Conservation (phyloP, 2,797 vertebrate genomes). For the Orientallactaga sibirica region DNA sequence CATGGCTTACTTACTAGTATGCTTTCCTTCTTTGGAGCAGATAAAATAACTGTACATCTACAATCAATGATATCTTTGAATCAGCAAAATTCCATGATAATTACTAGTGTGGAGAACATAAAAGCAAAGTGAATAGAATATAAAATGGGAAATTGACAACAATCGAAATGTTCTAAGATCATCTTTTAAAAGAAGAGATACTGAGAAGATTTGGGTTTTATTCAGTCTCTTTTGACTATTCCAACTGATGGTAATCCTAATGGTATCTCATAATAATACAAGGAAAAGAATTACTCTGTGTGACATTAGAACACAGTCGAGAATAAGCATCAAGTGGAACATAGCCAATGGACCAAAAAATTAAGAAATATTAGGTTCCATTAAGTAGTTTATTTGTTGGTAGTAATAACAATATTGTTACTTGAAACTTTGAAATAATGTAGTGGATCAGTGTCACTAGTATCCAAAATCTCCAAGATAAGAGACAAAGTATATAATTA, state of each 20-base stretch:
- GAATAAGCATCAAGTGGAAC: background rate
- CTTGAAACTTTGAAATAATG: slow-evolving; percentile 18
- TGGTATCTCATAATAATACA: background rate
- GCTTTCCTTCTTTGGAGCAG: slow-evolving; percentile 7
- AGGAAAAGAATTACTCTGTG: background rate
- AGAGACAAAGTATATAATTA: background rate
- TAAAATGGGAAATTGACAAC: background rate
- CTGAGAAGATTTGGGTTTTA: slow-evolving; percentile 7
- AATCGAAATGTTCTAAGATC: slow-evolving; percentile 13
- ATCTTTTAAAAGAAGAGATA: background rate
- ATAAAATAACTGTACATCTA: slow-evolving; percentile 12
- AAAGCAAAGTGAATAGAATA: background rate
- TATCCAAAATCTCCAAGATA: background rate
- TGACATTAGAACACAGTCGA: slow-evolving; percentile 40
- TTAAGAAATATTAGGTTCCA: background rate
- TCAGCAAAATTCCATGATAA: slow-evolving; percentile 35
- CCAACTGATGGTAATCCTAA: slow-evolving; percentile 16
- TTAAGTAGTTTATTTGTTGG: slow-evolving; percentile 4
- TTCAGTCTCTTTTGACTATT: background rate
- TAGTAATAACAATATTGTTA: slow-evolving; percentile 16
- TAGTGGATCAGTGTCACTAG: slow-evolving; percentile 11
- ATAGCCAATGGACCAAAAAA: background rate
- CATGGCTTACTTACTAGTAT: background rate
- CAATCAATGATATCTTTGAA: slow-evolving; percentile 8
- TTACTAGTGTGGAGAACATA: background rate